Conservation (phyloP, 2,113 vertebrate species). For the Mugil cephalus region DNA sequence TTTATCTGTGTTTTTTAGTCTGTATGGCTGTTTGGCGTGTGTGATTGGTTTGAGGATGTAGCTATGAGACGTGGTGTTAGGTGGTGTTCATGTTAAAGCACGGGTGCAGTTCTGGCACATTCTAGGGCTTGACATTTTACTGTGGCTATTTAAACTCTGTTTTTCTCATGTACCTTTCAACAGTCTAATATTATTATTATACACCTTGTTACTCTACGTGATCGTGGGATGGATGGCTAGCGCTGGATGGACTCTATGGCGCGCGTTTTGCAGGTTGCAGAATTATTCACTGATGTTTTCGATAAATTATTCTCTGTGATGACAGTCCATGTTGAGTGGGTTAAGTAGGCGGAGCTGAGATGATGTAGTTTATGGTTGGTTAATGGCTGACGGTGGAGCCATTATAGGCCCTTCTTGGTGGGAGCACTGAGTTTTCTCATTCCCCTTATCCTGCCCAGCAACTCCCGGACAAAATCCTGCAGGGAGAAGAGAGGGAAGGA, state of each 20-base stretch:
- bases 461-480: slow-evolving; percentile 94
- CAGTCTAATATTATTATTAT: slow-evolving; percentile 64
- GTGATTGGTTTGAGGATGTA: slow-evolving; percentile 43
- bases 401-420: slow-evolving; percentile 95
- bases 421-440: slow-evolving; percentile 97
- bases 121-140: slow-evolving; percentile 37
- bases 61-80: slow-evolving; percentile 43
- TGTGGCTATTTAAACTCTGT: slow-evolving; percentile 37
- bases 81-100: slow-evolving; percentile 49
- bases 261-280: slow-evolving; percentile 50
- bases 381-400: slow-evolving; percentile 43
- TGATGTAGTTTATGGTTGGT: slow-evolving; percentile 45
- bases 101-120: slow-evolving; percentile 49
- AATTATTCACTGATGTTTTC: slow-evolving; percentile 43
- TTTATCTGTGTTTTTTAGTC: slow-evolving; percentile 38
- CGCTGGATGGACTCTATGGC: slow-evolving; percentile 51
- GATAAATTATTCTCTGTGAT: slow-evolving; percentile 45
- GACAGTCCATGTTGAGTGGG: slow-evolving; percentile 57
- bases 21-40: slow-evolving; percentile 64
- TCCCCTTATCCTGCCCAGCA: slow-evolving; percentile 95
- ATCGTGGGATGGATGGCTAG: slow-evolving; percentile 39
- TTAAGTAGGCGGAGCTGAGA: slow-evolving; percentile 55
- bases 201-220: slow-evolving; percentile 52
- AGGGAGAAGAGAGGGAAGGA: slow-evolving; percentile 9
- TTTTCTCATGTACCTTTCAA: slow-evolving; percentile 52